Conservation (phyloP, 2,797 vertebrate genomes). For the Eulemur coronatus region DNA sequence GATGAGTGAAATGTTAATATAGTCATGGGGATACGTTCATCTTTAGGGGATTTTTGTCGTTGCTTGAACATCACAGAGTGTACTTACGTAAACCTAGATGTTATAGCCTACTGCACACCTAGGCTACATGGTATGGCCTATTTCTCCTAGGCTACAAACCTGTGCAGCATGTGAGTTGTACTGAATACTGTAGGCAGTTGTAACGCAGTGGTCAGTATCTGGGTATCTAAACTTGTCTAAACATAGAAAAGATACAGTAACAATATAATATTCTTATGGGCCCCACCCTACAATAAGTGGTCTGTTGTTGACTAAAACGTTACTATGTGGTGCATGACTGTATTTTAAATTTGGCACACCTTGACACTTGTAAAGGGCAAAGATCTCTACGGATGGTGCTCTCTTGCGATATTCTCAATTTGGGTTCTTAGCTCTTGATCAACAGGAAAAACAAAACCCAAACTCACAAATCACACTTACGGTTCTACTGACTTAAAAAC, state of each 20-base stretch:
- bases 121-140: no score
- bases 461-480: neutral
- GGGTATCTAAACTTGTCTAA: neutral
- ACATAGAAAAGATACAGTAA: neutral
- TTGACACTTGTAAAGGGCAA: neutral
- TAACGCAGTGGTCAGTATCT: neutral
- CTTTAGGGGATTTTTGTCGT: neutral
- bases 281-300: neutral
- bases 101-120: neutral
- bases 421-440: neutral
- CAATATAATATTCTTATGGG: neutral
- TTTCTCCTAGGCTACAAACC: no score
- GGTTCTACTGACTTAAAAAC: neutral
- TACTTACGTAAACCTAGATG: neutral
- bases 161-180: neutral
- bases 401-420: neutral
- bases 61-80: neutral
- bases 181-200: neutral
- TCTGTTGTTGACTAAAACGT: neutral
- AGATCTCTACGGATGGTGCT: neutral
- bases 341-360: neutral
- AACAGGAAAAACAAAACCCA: neutral
- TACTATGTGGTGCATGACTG: neutral
- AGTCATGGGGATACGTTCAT: neutral
- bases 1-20: neutral